Evolutionary conservation across 1,140 invertebrate genomes (phyloP).

Genomic region (Drosophila novamexicana): DNA sequence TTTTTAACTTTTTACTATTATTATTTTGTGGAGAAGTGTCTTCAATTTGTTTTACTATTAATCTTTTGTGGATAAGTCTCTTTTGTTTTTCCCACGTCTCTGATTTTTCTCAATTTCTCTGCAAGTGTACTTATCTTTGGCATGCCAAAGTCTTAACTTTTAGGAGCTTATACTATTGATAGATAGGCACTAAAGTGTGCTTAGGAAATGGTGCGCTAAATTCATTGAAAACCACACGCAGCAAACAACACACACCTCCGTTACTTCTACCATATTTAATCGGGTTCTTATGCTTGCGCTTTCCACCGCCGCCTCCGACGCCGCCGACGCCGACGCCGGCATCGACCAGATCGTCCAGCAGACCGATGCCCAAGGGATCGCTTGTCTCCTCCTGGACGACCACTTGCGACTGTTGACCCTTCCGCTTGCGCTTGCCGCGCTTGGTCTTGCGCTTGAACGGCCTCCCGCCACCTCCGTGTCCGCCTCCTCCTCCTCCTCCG

Average conservation of each 20-base stretch:
- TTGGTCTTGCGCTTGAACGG: conserved; percentile 62
- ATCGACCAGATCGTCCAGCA: conserved; percentile 72
- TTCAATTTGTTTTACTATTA: too few species aligned
- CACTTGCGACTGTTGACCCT: conserved; percentile 56
- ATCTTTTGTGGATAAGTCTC: too few species aligned
- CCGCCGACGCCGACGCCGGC: conserved; percentile 50
- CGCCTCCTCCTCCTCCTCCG: conserved; percentile 34
- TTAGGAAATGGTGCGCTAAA: conserved; percentile 78
- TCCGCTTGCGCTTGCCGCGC: conserved; percentile 67
- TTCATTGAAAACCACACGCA: conserved; percentile 83
- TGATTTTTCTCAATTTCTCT: neutral
- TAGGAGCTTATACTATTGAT: conserved; percentile 35
- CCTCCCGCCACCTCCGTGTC: conserved; percentile 26
- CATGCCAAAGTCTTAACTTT: conserved; percentile 13
- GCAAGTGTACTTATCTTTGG: conserved; percentile 17
- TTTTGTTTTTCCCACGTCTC: too few species aligned
- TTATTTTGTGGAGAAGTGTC: too few species aligned
- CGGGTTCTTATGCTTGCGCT: conserved; percentile 75
- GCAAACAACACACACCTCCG: conserved; percentile 83
- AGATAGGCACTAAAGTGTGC: conserved; percentile 70
- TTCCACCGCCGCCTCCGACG: conserved; percentile 50
- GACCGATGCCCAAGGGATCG: conserved; percentile 61
- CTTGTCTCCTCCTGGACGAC: conserved; percentile 65
- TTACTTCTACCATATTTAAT: conserved; percentile 84
- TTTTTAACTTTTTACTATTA: too few species aligned